Conservation (phyloP, 2,113 vertebrate genomes). For the Hemichromis elongatus region DNA sequence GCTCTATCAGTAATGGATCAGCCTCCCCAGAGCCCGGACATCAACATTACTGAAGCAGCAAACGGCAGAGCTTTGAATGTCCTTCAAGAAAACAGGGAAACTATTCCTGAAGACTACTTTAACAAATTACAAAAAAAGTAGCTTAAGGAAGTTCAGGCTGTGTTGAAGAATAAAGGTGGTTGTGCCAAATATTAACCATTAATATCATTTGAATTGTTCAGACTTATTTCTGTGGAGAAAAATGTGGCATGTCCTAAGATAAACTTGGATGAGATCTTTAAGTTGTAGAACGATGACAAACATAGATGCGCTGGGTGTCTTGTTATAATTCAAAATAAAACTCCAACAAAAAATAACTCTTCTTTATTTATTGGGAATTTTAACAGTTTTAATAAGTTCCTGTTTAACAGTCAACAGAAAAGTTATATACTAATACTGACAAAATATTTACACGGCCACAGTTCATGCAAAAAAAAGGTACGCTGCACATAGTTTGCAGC, state of each 20-base stretch:
- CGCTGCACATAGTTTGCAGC: neutral
- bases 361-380: slow-evolving; percentile 34
- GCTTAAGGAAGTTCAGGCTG: neutral
- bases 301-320: neutral
- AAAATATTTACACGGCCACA: neutral
- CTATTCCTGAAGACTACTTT: neutral
- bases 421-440: neutral
- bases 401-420: neutral
- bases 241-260: neutral
- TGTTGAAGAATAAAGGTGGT: neutral
- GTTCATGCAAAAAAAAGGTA: neutral
- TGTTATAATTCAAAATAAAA: neutral
- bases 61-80: neutral
- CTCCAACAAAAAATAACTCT: neutral
- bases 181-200: neutral
- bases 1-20: neutral
- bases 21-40: neutral
- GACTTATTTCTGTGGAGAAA: neutral
- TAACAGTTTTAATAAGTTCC: neutral
- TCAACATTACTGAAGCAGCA: neutral
- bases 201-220: neutral
- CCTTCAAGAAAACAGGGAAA: neutral
- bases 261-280: neutral
- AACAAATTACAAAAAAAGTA: neutral
- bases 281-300: neutral